Evolutionary conservation across 2,113 vertebrate genomes (phyloP).

Genomic region (Hemibates koningsi): DNA sequence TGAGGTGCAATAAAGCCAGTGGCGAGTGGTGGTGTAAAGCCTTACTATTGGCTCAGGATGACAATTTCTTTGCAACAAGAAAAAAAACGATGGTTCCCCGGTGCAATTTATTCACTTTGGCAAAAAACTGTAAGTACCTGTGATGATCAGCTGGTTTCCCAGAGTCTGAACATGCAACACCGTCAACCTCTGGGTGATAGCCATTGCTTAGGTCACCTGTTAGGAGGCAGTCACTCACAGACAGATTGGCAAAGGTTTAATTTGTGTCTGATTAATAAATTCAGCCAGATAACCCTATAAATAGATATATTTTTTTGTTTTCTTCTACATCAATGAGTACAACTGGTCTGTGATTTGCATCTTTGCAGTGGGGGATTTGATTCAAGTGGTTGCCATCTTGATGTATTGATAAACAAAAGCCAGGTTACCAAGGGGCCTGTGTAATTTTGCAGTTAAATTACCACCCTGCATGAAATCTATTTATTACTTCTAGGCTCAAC

Average conservation of each 20-base stretch:
- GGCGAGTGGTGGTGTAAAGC: not conserved
- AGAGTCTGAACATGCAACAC: not conserved
- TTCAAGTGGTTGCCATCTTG: not conserved
- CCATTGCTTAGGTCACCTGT: not conserved
- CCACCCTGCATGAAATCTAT: not conserved
- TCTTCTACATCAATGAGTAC: not conserved
- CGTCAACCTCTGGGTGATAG: not conserved
- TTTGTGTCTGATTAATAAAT: not conserved
- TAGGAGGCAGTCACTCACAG: not conserved
- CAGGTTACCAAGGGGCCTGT: not conserved
- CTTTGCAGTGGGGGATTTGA: not conserved
- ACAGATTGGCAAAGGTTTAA: not conserved
- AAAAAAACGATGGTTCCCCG: not conserved
- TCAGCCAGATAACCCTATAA: not conserved
- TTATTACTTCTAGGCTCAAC: not conserved
- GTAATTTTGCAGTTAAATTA: not conserved
- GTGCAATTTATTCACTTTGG: not conserved
- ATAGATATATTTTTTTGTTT: not conserved
- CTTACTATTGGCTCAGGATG: not conserved
- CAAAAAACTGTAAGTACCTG: not conserved
- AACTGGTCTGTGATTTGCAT: not conserved
- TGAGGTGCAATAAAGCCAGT: not conserved
- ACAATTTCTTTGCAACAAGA: not conserved
- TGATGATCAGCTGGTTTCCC: not conserved
- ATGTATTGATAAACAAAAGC: not conserved